These are phyloP conservation scores for Caenorhabditis becei DNA, from an alignment of 2,888 invertebrate species.

Conservation along the genomic window DNA sequence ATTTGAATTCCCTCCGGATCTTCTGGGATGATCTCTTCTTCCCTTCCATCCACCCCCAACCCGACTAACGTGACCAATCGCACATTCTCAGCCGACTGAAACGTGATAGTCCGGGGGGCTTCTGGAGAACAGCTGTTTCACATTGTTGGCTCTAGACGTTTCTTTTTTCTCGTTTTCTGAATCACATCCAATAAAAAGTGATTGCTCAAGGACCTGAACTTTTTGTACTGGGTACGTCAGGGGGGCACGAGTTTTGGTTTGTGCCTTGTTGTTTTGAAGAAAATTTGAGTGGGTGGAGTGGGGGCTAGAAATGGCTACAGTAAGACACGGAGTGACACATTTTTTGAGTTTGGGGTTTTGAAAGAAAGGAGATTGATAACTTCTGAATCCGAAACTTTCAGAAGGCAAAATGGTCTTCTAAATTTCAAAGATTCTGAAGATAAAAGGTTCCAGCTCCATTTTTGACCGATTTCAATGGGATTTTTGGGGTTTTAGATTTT, in stretches of 20 bases:
- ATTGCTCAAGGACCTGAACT: constrained; percentile 16
- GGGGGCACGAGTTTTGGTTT: neutral
- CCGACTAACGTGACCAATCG: neutral
- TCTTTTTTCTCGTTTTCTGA: neutral
- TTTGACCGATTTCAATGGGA: no score
- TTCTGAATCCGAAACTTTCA: no score
- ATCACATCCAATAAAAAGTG: constrained; percentile 7
- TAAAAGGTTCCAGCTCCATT: no score
- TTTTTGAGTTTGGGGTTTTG: no score
- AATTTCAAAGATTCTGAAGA: no score
- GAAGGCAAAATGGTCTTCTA: no score
- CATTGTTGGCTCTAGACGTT: neutral
- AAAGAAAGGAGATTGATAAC: no score
- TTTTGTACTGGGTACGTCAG: neutral
- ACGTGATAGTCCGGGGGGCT: constrained; percentile 32
- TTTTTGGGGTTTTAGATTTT: no score
- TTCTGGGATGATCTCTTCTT: constrained; percentile 26
- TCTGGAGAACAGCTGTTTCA: constrained; percentile 41
- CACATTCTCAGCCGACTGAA: constrained; percentile 14
- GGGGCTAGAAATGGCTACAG: no score
- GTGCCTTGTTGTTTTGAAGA: neutral
- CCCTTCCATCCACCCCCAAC: constrained; percentile 3
- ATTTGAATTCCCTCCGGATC: no score
- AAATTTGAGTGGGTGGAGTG: no score
- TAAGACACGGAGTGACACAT: no score